phyloP scores from a whole-genome alignment of 2,113 vertebrate genomes.

The Hiodon alosoides region DNA sequence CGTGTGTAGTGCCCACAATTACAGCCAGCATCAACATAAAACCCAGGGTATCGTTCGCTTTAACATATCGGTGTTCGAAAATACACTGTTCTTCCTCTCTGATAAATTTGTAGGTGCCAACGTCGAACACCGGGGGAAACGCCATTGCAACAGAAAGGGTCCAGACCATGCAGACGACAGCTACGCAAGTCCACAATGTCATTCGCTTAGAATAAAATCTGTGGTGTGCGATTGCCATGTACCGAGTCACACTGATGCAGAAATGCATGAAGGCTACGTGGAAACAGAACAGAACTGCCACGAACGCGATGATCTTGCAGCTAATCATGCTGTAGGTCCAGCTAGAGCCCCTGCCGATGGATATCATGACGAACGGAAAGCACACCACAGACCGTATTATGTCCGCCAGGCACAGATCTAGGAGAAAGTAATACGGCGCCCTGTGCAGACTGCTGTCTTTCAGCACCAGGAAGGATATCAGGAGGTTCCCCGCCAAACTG shows the following conservation, averaged over 20 bases:
- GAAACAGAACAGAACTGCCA: conserved; percentile 91
- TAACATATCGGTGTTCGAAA: conserved; percentile 90
- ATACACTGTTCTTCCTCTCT: conserved; percentile 88
- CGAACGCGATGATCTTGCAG: conserved; percentile 88
- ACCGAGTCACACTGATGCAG: conserved; percentile 88
- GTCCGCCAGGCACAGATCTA: conserved; percentile 90
- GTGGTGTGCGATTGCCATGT: conserved; percentile 96
- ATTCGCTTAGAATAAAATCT: conserved; percentile 90
- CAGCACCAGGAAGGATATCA: conserved; percentile 81
- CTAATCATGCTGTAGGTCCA: conserved; percentile 77
- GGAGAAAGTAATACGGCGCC: conserved; percentile 87
- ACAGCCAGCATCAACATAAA: conserved; percentile 90
- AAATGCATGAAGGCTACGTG: conserved; percentile 91
- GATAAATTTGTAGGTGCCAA: conserved; percentile 85
- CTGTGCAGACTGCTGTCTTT: conserved; percentile 82
- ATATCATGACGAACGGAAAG: conserved; percentile 89
- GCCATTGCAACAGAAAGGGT: conserved; percentile 91
- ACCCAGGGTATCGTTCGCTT: conserved; percentile 87
- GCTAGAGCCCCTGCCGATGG: conserved; percentile 72
- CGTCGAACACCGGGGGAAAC: conserved; percentile 87
- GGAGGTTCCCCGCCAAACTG: conserved; percentile 83
- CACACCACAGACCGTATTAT: conserved; percentile 83
- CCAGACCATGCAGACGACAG: conserved; percentile 90
- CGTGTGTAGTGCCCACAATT: conserved; percentile 82
- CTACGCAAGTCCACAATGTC: conserved; percentile 85